Conservation (phyloP, 64 coral and sea anemone species). For the Trachythela sp. region DNA sequence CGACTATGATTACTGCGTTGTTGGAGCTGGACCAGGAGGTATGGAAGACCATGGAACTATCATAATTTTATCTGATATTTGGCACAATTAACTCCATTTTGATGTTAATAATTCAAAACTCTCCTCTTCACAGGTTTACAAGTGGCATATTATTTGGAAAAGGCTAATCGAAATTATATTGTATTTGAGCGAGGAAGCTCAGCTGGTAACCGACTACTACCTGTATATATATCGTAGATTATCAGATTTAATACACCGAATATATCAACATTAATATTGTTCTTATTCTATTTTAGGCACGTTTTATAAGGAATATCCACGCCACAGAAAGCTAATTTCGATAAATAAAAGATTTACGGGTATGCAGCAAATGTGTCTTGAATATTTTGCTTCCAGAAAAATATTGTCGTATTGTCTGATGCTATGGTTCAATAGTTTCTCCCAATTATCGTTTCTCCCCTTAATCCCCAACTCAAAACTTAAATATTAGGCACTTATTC, state of each 20-base stretch:
- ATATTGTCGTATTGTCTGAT: no score
- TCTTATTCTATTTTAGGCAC: background rate
- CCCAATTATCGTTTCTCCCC: no score
- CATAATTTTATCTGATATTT: no score
- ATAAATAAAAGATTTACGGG: slow-evolving; percentile 11
- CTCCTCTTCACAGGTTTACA: slow-evolving; percentile 13
- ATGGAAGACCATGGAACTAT: background rate
- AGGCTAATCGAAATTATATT: background rate
- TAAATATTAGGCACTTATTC: no score
- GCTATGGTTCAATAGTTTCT: no score
- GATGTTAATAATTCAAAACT: no score
- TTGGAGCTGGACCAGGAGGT: slow-evolving; percentile 18
- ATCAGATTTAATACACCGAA: no score
- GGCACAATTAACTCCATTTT: no score
- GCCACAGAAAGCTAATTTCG: background rate
- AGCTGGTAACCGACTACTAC: no score
- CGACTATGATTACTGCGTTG: background rate
- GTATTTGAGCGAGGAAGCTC: background rate
- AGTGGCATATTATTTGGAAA: background rate
- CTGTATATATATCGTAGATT: no score
- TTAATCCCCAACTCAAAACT: no score
- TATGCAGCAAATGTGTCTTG: background rate
- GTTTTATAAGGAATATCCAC: background rate
- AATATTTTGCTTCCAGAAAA: background rate
- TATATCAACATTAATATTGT: background rate